Evolutionary conservation across 1,140 invertebrate genomes (phyloP).

Genomic region (Gryllus bimaculatus): DNA sequence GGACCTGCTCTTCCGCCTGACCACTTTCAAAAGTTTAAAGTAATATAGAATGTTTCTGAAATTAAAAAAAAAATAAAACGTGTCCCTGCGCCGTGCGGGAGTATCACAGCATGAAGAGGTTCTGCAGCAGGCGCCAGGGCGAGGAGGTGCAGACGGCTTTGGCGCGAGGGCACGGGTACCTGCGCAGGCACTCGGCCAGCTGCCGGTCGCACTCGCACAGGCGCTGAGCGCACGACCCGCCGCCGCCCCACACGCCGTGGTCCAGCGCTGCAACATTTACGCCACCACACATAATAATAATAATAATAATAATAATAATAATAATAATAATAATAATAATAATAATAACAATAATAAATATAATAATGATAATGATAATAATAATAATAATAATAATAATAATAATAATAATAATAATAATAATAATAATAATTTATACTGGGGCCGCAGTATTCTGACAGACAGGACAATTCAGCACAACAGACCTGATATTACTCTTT

Average conservation of each 20-base stretch:
- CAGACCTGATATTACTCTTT: too few species aligned
- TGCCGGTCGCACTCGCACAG: constrained; percentile 77
- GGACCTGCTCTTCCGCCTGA: too few species aligned
- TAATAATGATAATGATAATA: too few species aligned
- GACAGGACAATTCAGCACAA: too few species aligned
- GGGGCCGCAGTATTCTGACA: too few species aligned
- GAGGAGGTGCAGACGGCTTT: constrained; percentile 61
- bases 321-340: neutral
- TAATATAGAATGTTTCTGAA: neutral
- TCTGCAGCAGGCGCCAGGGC: constrained; percentile 60
- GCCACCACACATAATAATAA: constrained; percentile 6
- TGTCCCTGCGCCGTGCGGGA: constrained; percentile 35
- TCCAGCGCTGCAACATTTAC: constrained; percentile 51
- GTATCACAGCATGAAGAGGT: constrained; percentile 47
- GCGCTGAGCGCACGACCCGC: constrained; percentile 59
- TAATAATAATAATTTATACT: too few species aligned
- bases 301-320: neutral
- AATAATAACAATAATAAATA: too few species aligned
- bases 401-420: too few species aligned
- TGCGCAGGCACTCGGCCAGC: constrained; percentile 66
- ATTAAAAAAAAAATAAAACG: neutral
- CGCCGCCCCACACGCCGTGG: constrained; percentile 51
- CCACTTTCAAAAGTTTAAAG: too few species aligned
- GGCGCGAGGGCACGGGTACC: constrained; percentile 61
- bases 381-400: too few species aligned